These are phyloP conservation scores for Gulo gulo DNA, from an alignment of 2,113 vertebrate species.

Conservation along the genomic window DNA sequence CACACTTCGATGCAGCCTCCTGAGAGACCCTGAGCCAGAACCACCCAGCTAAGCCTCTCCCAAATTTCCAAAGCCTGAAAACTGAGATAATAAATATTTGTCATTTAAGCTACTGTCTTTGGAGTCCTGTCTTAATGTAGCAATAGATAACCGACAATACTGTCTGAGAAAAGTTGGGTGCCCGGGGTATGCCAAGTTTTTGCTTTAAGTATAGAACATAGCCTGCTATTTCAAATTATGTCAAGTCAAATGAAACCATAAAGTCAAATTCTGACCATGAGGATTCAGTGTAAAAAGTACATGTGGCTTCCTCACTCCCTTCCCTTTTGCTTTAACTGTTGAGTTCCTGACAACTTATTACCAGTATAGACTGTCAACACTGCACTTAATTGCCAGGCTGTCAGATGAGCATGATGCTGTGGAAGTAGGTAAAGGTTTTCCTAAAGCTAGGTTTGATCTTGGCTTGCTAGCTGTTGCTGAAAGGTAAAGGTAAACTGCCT, in stretches of 20 bases:
- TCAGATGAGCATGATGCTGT: neutral
- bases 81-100: neutral
- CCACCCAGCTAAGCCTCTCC: neutral
- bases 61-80: neutral
- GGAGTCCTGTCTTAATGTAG: neutral
- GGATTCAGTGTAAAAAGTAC: neutral
- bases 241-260: conserved; percentile 13
- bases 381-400: neutral
- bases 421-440: neutral
- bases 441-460: neutral
- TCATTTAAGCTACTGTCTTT: neutral
- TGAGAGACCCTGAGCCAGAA: neutral
- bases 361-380: neutral
- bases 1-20: neutral
- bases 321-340: neutral
- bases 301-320: neutral
- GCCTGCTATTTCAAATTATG: neutral
- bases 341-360: neutral
- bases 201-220: neutral
- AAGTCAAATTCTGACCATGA: neutral
- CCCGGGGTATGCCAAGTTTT: neutral
- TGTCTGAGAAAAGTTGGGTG: neutral
- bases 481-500: neutral
- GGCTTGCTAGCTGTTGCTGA: neutral
- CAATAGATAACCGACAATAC: neutral